These are phyloP conservation scores for Staurois parvus DNA, from an alignment of 2,797 vertebrate species.

Conservation along the genomic window DNA sequence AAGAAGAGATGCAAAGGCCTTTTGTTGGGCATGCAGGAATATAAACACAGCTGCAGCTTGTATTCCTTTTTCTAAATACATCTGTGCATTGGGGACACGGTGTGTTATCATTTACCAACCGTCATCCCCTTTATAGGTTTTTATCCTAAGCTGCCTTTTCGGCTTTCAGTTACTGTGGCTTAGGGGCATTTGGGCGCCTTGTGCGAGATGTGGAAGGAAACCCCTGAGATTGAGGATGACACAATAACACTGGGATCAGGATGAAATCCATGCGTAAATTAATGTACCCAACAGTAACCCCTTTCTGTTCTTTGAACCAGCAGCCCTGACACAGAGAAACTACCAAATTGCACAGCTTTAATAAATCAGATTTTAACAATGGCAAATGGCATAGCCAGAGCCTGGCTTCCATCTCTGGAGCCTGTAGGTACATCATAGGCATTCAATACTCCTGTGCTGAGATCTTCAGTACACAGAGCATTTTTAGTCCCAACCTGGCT, in stretches of 20 bases:
- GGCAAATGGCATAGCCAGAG: too few relatives aligned
- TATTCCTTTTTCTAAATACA: constrained; percentile 18
- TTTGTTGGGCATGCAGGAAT: constrained; percentile 39
- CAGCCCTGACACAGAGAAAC: too few relatives aligned
- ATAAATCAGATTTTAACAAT: too few relatives aligned
- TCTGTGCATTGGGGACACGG: constrained; percentile 35
- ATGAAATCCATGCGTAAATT: too few relatives aligned
- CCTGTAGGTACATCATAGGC: too few relatives aligned
- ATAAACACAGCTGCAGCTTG: constrained; percentile 56
- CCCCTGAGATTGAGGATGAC: constrained; percentile 1
- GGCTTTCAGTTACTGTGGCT: constrained; percentile 27
- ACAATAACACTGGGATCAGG: neutral
- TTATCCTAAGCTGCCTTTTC: constrained; percentile 19
- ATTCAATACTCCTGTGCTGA: too few relatives aligned
- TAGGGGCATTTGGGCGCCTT: constrained; percentile 15
- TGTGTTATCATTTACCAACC: constrained; percentile 36
- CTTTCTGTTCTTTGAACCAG: too few relatives aligned
- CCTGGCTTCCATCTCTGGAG: too few relatives aligned
- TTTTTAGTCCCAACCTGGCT: too few relatives aligned
- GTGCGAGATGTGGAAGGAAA: neutral
- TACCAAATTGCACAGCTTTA: too few relatives aligned
- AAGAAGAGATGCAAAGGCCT: neutral
- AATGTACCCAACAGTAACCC: too few relatives aligned
- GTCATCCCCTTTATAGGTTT: constrained; percentile 42
- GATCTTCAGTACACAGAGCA: too few relatives aligned